A percentile compares a stretch with the other conserved stretches of the same genome.
phyloP scores from a whole-genome alignment of 2,797 vertebrate species.

The Acestrorhynchus altus region DNA sequence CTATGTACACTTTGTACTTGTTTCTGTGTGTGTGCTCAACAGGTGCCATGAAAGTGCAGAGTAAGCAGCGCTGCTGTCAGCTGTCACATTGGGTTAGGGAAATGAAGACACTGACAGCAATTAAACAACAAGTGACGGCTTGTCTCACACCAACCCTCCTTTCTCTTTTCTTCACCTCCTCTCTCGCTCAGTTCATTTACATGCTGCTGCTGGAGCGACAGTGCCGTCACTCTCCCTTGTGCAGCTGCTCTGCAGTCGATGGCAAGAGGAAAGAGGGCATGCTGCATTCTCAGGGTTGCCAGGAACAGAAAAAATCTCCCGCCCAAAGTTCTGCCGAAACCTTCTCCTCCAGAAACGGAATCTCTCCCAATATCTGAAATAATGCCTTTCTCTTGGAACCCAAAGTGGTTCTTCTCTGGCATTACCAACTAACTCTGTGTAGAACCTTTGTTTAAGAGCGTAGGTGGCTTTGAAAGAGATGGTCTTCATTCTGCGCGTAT shows the following conservation, averaged over 20 bases:
- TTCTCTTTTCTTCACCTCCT: background rate
- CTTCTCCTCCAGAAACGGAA: too few relatives aligned
- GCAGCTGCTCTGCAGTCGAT: background rate
- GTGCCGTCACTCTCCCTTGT: constrained; percentile 32
- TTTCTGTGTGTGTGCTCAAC: background rate
- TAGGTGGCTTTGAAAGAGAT: too few relatives aligned
- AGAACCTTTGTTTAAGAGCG: too few relatives aligned
- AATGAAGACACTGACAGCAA: constrained; percentile 19
- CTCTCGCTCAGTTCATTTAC: background rate
- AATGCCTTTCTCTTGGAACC: too few relatives aligned
- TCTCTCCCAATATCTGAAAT: too few relatives aligned
- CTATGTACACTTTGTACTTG: background rate
- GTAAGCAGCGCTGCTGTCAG: background rate
- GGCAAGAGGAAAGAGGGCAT: constrained; percentile 28
- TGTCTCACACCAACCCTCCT: background rate
- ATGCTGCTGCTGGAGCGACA: background rate
- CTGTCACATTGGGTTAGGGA: constrained; percentile 6
- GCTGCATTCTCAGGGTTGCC: background rate
- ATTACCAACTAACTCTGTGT: too few relatives aligned
- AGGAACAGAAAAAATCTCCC: background rate
- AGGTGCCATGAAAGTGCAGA: constrained; percentile 2
- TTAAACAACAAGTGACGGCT: constrained; percentile 21
- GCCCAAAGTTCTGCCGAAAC: too few relatives aligned
- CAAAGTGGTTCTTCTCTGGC: too few relatives aligned
- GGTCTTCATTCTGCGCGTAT: too few relatives aligned